Evolutionary conservation across 1,140 invertebrate species (phyloP), one percentile per base, ranked within the genome.

Genomic region (Ostrea denselamellosa): DNA sequence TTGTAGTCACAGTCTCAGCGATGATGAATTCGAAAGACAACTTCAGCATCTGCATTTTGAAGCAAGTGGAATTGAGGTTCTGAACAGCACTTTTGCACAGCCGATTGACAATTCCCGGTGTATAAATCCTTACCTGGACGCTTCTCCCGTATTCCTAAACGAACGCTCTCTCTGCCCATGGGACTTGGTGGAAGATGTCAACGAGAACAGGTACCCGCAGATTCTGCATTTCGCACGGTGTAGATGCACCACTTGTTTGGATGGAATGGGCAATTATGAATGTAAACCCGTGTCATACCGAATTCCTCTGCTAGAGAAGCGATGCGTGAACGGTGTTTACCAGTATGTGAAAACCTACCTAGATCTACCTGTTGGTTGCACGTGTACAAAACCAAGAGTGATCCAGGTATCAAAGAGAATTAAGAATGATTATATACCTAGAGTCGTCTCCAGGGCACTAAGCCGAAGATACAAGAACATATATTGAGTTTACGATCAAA

Each of bases 201-300:
- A 89, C 44, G 86, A 89, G 25, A 87, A 89, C 17, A 54, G 89
- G 10, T 89, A 89, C 56, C 89, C 89, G 0, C 89, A 85, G n/a
- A 85, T 87, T 17, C 77, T 89, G 0, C 85, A 87, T 10, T 87
- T 89, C 56, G 89, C 89, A 10, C 77, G 71, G 65, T 89, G 89
- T 58, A 68, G 89, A 14, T 89, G 89, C 14, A 83, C 71, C 0
- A 87, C 44, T 44, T 89, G 89, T 58, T 58, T 88, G 17, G 58
- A 65, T 10, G 58, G 84, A 22, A 84, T 77, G 54, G 86, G 54
- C 0, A 87, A 82, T 19, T 89, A 86, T 34, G 86, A 87, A 58
- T 89, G 89, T 77, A 71, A 77, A 14, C 86, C 89, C 1, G 86
- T 89, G 9, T 86, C 85, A 8, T 89, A 89, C 14, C 84, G 89